These are phyloP conservation scores for Drosophila borealis DNA, from an alignment of 2,888 invertebrate genomes.

Conservation along the genomic window DNA sequence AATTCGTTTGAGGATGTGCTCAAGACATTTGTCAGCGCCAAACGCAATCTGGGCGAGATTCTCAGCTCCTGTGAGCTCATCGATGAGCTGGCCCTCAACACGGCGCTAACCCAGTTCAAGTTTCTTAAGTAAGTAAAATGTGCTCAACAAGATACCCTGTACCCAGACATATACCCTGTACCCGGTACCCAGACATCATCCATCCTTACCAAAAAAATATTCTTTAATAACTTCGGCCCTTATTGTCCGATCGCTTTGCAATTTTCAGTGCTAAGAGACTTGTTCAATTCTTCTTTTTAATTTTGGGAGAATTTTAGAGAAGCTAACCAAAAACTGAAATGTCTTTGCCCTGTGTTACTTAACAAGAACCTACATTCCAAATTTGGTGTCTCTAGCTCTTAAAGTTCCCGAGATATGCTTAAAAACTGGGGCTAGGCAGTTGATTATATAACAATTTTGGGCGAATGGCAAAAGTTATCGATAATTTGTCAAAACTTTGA, in stretches of 20 bases:
- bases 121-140: slow-evolving; percentile 84
- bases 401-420: background rate
- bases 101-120: slow-evolving; percentile 87
- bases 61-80: slow-evolving; percentile 98
- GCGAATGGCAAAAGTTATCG: too few species aligned
- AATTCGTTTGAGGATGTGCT: slow-evolving; percentile 92
- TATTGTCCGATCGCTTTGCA: too few species aligned
- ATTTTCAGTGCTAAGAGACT: too few species aligned
- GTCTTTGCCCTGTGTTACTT: background rate
- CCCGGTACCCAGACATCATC: background rate
- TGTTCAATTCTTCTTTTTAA: too few species aligned
- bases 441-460: too few species aligned
- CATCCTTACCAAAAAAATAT: too few species aligned
- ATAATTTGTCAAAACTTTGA: too few species aligned
- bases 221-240: too few species aligned
- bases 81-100: slow-evolving; percentile 90
- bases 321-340: background rate
- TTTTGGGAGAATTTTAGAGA: background rate
- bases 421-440: background rate
- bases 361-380: background rate
- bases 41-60: slow-evolving; percentile 90
- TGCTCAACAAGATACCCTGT: background rate
- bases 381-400: background rate
- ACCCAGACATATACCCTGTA: background rate
- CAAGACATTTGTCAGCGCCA: slow-evolving; percentile 90